Evolutionary conservation across 2,797 vertebrate species (phyloP).

Genomic region (Aselliscus stoliczkanus): DNA sequence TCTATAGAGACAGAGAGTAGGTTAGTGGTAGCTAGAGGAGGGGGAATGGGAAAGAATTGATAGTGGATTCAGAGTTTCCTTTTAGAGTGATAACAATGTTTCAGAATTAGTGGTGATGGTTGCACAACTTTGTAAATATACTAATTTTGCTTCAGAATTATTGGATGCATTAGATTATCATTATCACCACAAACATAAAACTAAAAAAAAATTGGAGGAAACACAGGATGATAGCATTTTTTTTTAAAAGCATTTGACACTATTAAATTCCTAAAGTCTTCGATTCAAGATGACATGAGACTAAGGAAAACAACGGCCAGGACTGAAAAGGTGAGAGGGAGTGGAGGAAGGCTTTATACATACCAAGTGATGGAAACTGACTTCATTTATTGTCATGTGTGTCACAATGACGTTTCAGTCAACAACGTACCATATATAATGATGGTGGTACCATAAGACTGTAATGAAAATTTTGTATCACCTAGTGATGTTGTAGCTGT

Average conservation of each 20-base stretch:
- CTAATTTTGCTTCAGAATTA: not conserved
- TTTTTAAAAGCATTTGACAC: not conserved
- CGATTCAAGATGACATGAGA: conserved; percentile 44
- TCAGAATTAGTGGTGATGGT: not conserved
- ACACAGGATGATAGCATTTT: not conserved
- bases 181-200: not conserved
- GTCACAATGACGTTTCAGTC: not conserved
- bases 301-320: conserved; percentile 36
- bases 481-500: not conserved
- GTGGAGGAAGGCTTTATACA: not conserved
- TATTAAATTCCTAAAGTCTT: conserved; percentile 29
- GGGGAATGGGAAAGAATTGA: not conserved
- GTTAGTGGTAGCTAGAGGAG: not conserved
- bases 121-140: not conserved
- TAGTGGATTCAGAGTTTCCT: not conserved
- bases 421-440: not conserved
- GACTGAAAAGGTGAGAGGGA: not conserved
- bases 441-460: not conserved
- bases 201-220: not conserved
- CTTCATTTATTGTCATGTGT: not conserved
- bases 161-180: not conserved
- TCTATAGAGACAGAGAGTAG: not conserved
- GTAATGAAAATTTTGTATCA: not conserved
- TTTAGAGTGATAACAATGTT: not conserved
- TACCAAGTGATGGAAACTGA: conserved; percentile 46